These are phyloP conservation scores for Hyles vespertilio DNA, from an alignment of 1,140 invertebrate species.

Conservation along the genomic window DNA sequence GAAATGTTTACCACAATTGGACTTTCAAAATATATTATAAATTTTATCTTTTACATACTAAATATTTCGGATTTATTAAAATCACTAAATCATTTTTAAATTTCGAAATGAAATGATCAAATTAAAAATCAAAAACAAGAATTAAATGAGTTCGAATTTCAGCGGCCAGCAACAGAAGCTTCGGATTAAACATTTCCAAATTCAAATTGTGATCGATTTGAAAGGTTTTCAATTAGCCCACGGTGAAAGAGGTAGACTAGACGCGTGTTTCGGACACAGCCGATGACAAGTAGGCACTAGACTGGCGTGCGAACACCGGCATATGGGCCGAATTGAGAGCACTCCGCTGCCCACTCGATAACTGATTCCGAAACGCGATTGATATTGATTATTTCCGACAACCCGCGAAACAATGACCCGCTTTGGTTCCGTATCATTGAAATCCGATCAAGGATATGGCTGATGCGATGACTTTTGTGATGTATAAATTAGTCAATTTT, in stretches of 20 bases:
- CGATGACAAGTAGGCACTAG: constrained; percentile 30
- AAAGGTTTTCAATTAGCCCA: constrained; percentile 42
- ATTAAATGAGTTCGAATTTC: too few relatives aligned
- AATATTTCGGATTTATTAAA: too few relatives aligned
- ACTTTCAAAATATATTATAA: too few relatives aligned
- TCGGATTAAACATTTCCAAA: not conserved
- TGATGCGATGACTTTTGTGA: not conserved
- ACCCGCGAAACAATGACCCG: constrained; percentile 36
- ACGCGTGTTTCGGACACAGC: constrained; percentile 34
- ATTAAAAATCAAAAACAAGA: not conserved
- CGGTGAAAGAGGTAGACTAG: constrained; percentile 30
- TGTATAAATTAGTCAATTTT: not conserved
- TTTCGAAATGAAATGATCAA: not conserved
- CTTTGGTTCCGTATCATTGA: constrained; percentile 24
- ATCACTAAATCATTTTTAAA: not conserved
- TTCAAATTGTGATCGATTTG: constrained; percentile 21
- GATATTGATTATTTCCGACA: constrained; percentile 36
- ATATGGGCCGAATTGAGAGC: constrained; percentile 31
- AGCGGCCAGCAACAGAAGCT: too few relatives aligned
- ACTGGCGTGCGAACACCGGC: constrained; percentile 28
- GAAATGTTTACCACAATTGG: too few relatives aligned
- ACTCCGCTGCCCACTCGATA: constrained; percentile 38
- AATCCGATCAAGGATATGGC: not conserved
- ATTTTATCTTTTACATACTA: too few relatives aligned
- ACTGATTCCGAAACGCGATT: constrained; percentile 38